Conservation (phyloP, 2,797 vertebrate species). For the Coracias cyanogaster region DNA sequence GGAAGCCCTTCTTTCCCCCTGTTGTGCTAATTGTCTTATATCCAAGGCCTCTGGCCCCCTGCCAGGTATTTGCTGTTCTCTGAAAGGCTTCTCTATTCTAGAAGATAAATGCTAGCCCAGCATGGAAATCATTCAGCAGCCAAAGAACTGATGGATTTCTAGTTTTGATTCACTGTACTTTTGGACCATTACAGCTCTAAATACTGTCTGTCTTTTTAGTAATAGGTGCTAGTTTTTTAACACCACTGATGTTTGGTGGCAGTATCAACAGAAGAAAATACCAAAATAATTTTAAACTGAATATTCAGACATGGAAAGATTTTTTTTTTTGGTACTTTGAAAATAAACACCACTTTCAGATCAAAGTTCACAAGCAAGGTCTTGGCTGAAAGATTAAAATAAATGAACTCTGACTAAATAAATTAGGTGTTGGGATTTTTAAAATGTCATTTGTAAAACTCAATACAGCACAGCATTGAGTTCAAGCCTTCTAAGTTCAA, state of each 20-base stretch:
- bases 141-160: slow-evolving; percentile 49
- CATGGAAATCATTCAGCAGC: slow-evolving; percentile 62
- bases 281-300: slow-evolving; percentile 46
- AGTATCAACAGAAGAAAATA: not conserved
- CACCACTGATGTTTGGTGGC: not conserved
- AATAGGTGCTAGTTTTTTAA: slow-evolving; percentile 4
- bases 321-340: not conserved
- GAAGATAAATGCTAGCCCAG: slow-evolving; percentile 57
- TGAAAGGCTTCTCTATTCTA: slow-evolving; percentile 68
- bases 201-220: not conserved
- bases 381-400: slow-evolving; percentile 46
- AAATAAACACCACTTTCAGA: slow-evolving; percentile 54
- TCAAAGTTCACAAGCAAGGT: slow-evolving; percentile 41
- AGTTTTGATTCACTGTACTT: slow-evolving; percentile 29
- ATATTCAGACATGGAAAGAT: not conserved
- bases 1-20: slow-evolving; percentile 32
- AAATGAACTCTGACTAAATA: slow-evolving; percentile 52
- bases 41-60: slow-evolving; percentile 17
- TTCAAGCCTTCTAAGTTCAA: not conserved
- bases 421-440: slow-evolving; percentile 19
- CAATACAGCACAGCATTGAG: not conserved
- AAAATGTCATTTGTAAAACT: slow-evolving; percentile 28
- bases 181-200: not conserved
- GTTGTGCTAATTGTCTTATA: slow-evolving; percentile 64
- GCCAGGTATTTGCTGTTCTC: slow-evolving; percentile 57